Base-by-base conservation (phyloP, 2,888 invertebrate species). In the Dioctria rufipes region DNA sequence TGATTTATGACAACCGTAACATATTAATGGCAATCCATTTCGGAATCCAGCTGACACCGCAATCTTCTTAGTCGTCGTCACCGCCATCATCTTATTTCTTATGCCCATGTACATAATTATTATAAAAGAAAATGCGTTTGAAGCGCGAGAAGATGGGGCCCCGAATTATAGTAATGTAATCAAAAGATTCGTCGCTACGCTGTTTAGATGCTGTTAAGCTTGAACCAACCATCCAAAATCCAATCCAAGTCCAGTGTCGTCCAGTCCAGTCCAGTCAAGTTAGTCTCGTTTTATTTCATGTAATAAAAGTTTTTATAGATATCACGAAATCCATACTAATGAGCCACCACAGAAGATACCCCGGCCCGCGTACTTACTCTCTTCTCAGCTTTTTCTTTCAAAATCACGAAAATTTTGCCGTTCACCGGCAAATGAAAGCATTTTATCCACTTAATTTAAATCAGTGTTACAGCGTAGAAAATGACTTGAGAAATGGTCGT, bases 1-100 rank as follows among this genome's bases (percentile, higher is more conserved):
- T 75, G 73, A 75, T 75, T 75, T 75, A 75, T 75, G 73, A 75
- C 73, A 75, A 49, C 73, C 73, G 73, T 75, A 75, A 75, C 73
- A 60, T 75, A 75, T 75, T 75, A 75, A 75, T 75, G 43, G 73
- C 73, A 75, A 75, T 75, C 73, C 73, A 75, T 75, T 75, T 75
- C 73, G 73, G 73, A 75, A 75, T 75, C 73, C 73, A 60, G 73
- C 73, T 75, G 73, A 75, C 73, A 75, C 42, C 60, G 73, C 73
- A 75, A 60, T 75, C 73, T 75, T 60, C 60, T 75, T 25, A 25
- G 25, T 25, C 63, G 63, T 25, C 25, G 13, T 6, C 37, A 13
- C 46, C 61, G 61, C n/a, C 6, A 13, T 43, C 8, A 11, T n/a
- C 51, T 4, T 54, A 2, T 54, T 54, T 25, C 25, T 25, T n/a